Evolutionary conservation across 1,140 invertebrate genomes (phyloP).

Genomic region (Drosophila setifemur): DNA sequence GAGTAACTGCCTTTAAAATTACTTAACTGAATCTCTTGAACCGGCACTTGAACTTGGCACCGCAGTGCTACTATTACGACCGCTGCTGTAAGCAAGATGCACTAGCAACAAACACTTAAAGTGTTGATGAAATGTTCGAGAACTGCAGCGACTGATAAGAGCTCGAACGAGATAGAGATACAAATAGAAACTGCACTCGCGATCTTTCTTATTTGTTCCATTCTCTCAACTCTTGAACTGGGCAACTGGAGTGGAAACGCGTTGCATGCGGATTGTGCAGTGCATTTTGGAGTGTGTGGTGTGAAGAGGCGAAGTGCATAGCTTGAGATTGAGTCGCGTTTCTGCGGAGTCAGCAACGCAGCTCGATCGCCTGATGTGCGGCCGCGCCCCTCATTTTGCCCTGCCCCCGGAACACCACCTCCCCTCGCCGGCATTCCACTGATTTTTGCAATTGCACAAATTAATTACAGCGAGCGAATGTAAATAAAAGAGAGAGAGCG

Average conservation of each 20-base stretch:
- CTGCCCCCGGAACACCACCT: too few relatives aligned
- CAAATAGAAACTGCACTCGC: slow-evolving; percentile 27
- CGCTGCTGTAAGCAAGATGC: not conserved
- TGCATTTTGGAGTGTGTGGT: slow-evolving; percentile 8
- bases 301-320: slow-evolving; percentile 12
- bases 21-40: not conserved
- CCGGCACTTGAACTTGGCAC: not conserved
- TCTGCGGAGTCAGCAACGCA: slow-evolving; percentile 38
- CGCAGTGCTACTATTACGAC: not conserved
- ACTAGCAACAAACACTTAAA: slow-evolving; percentile 10
- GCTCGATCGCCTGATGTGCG: slow-evolving; percentile 63
- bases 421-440: slow-evolving; percentile 15
- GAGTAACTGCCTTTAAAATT: not conserved
- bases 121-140: slow-evolving; percentile 24
- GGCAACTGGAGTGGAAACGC: slow-evolving; percentile 19
- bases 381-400: slow-evolving; percentile 21
- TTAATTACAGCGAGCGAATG: slow-evolving; percentile 19
- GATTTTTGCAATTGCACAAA: slow-evolving; percentile 41
- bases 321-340: not conserved
- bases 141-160: slow-evolving; percentile 30
- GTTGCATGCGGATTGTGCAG: not conserved
- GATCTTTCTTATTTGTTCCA: slow-evolving; percentile 32
- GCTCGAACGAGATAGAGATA: not conserved
- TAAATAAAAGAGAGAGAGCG: slow-evolving; percentile 32
- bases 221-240: slow-evolving; percentile 29